phyloP scores from a whole-genome alignment of 2,113 vertebrate genomes.

The Trichechus manatus region DNA sequence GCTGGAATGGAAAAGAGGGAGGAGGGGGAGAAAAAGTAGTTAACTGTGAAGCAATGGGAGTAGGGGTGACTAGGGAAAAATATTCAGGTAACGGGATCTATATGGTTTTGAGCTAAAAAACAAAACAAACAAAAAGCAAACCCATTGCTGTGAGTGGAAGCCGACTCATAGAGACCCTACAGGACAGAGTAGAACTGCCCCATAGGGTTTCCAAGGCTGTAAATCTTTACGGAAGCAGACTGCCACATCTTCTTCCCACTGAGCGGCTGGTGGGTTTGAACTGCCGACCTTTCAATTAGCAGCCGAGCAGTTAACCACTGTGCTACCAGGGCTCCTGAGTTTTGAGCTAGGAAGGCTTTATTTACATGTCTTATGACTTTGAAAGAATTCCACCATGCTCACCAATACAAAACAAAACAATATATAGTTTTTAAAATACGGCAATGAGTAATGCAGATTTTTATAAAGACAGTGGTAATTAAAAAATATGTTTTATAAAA shows the following conservation, averaged over 20 bases:
- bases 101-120: neutral
- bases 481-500: slow-evolving; percentile 23
- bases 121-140: neutral
- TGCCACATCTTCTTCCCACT: neutral
- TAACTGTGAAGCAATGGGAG: neutral
- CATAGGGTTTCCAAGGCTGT: neutral
- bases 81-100: neutral
- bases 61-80: neutral
- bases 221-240: neutral
- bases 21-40: no score
- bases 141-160: neutral
- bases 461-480: slow-evolving; percentile 2
- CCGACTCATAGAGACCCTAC: neutral
- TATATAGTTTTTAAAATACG: neutral
- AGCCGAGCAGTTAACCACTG: neutral
- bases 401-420: neutral
- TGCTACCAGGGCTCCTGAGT: neutral
- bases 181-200: neutral
- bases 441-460: neutral
- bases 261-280: neutral
- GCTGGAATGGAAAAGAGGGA: neutral
- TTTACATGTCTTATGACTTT: neutral
- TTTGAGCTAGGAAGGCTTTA: slow-evolving; percentile 41
- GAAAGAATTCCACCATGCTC: neutral
- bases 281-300: neutral